Evolutionary conservation across 2,113 vertebrate genomes (phyloP).

Genomic region (Lasiurus cinereus): DNA sequence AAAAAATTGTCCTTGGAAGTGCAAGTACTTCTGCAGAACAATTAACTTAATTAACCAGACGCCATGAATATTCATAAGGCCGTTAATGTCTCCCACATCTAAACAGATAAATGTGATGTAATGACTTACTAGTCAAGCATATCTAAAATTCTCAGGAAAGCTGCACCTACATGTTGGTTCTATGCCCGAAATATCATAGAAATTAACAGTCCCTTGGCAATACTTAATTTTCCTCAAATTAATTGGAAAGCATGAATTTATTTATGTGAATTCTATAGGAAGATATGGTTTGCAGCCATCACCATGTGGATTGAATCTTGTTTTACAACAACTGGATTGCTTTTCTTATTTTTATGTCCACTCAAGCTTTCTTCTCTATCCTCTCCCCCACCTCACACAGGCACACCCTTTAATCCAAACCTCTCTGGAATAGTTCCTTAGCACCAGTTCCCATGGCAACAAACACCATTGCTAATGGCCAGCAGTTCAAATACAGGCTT

Average conservation of each 20-base stretch:
- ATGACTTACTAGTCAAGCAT: slow-evolving; percentile 95
- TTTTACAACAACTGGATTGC: slow-evolving; percentile 85
- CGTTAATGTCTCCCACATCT: slow-evolving; percentile 94
- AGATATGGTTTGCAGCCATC: slow-evolving; percentile 80
- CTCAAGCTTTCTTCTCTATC: slow-evolving; percentile 68
- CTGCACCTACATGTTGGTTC: slow-evolving; percentile 89
- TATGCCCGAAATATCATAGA: slow-evolving; percentile 91
- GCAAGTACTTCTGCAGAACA: slow-evolving; percentile 94
- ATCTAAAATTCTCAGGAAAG: slow-evolving; percentile 93
- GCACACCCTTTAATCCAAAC: slow-evolving; percentile 73
- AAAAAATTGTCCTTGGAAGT: slow-evolving; percentile 92
- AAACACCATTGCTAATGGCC: slow-evolving; percentile 86
- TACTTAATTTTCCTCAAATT: slow-evolving; percentile 90
- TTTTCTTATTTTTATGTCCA: slow-evolving; percentile 84
- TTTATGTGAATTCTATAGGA: slow-evolving; percentile 81
- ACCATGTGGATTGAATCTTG: slow-evolving; percentile 79
- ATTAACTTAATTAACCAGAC: slow-evolving; percentile 97
- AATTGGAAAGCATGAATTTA: slow-evolving; percentile 88
- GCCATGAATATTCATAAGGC: slow-evolving; percentile 96
- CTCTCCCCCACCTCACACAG: not conserved
- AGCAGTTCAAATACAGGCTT: slow-evolving; percentile 86
- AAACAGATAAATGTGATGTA: slow-evolving; percentile 95
- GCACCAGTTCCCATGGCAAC: slow-evolving; percentile 90
- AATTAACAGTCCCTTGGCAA: slow-evolving; percentile 89
- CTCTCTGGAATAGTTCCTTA: slow-evolving; percentile 82